Evolutionary conservation across 2,797 vertebrate species (phyloP), one percentile per base, ranked within the genome.

Genomic region (Perdix hodgsoniae): DNA sequence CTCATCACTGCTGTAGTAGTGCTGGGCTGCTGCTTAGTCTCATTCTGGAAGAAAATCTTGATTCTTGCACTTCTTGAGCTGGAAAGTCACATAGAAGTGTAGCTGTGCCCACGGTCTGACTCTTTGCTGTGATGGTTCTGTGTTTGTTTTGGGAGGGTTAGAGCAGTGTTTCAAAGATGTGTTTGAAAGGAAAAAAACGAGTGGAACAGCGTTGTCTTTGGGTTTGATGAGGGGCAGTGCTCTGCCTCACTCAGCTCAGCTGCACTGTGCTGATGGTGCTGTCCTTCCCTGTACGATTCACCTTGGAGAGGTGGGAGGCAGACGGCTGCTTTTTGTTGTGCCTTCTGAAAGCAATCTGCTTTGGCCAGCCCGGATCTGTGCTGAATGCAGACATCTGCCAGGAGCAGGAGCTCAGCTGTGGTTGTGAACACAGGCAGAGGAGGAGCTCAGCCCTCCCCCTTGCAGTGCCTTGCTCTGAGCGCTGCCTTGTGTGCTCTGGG

Each of bases 251-350:
- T 31, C 8, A 8, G 52, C 33, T 56, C 35, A 4, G 27, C 50
- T 31, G 14, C 16, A 10, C 21, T 4, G 56, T 3, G 33, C 49
- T 31, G 49, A 7, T 40, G 83, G 29, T 8, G 18, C 10, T 13
- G 63, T 19, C 27, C 29, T n/a, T 27, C 50, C 22, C 40, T 11
- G 0, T 1, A 0, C 1, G 0, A 13, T 21, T n/a, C 11, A 1
- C 54, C 60, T 10, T 10, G 0, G 0, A 8, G 66, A 49, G 29
- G 3, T 1, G 12, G 65, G 19, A 42, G 39, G 45, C 57, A 31
- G 7, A 2, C 6, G 13, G 17, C 60, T 24, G 33, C 33, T 40
- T 10, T 26, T 21, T 8, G 3, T 3, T 3, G 39, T 10, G 9
- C 5, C n/a, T 9, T 13, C 59, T 57, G 29, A 40, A 45, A 84